These are phyloP conservation scores for Dioctria linearis DNA, from an alignment of 2,888 invertebrate species.

Conservation along the genomic window DNA sequence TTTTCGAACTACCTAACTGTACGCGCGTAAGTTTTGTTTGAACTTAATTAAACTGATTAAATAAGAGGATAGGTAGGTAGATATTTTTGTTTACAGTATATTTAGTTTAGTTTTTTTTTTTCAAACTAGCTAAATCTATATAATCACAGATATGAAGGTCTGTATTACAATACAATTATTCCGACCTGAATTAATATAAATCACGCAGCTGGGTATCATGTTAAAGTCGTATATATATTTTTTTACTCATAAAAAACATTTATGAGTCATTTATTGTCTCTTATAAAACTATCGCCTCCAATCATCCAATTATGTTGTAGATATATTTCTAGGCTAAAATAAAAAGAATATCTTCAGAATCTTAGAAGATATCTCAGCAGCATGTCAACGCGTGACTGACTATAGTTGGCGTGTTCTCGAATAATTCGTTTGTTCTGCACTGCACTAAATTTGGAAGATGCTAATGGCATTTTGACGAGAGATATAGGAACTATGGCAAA, in stretches of 20 bases:
- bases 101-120: too few relatives aligned
- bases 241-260: neutral
- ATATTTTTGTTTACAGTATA: too few relatives aligned
- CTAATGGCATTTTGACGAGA: conserved; percentile 23
- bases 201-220: conserved; percentile 7
- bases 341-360: neutral
- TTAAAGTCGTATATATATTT: too few relatives aligned
- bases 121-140: too few relatives aligned
- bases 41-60: conserved; percentile 19
- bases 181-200: neutral
- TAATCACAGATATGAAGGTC: too few relatives aligned
- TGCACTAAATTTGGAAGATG: neutral
- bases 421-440: conserved; percentile 10
- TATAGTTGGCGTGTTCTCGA: conserved; percentile 21
- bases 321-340: neutral
- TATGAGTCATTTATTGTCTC: conserved; percentile 20
- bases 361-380: neutral
- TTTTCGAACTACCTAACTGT: conserved; percentile 27
- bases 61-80: conserved; percentile 4
- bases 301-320: conserved; percentile 14
- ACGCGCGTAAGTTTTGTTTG: conserved; percentile 5
- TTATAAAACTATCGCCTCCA: conserved; percentile 31
- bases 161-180: too few relatives aligned
- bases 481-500: conserved; percentile 29
- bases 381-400: conserved; percentile 11